Percentiles rank a stretch among this genome's conserved stretches.
Evolutionary conservation across 2,113 vertebrate species (phyloP).

Genomic region (Ageneiosus marmoratus): DNA sequence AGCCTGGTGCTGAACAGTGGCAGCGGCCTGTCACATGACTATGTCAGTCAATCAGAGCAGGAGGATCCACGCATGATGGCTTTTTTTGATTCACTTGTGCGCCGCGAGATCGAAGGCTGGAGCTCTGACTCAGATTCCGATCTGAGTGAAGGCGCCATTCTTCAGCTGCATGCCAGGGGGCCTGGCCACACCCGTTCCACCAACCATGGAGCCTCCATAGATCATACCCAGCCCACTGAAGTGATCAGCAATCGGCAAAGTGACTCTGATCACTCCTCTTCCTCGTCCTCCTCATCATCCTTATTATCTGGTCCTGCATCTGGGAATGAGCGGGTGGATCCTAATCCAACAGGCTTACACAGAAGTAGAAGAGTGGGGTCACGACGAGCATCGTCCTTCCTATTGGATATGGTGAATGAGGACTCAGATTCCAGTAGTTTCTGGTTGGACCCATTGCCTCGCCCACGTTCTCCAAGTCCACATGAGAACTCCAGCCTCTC

Average conservation of each 20-base stretch:
- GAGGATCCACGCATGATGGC: slow-evolving; percentile 99
- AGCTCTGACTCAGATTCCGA: slow-evolving; percentile 96
- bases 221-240: slow-evolving; percentile 7
- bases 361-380: slow-evolving; percentile 54
- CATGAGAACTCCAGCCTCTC: slow-evolving; percentile 82
- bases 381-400: slow-evolving; percentile 81
- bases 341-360: slow-evolving; percentile 47
- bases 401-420: slow-evolving; percentile 85
- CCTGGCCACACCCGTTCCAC: slow-evolving; percentile 69
- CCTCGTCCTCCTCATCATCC: slow-evolving; percentile 77
- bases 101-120: slow-evolving; percentile 96
- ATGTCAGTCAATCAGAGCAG: slow-evolving; percentile 95
- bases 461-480: slow-evolving; percentile 89
- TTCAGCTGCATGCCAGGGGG: slow-evolving; percentile 89
- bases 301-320: slow-evolving; percentile 72
- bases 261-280: slow-evolving; percentile 84
- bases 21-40: slow-evolving; percentile 94
- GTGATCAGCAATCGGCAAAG: slow-evolving; percentile 61
- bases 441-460: slow-evolving; percentile 86
- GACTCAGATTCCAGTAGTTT: slow-evolving; percentile 80
- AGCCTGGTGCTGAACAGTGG: slow-evolving; percentile 96
- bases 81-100: slow-evolving; percentile 96
- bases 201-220: slow-evolving; percentile 38
- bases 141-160: slow-evolving; percentile 91
- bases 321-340: slow-evolving; percentile 49